Percentiles rank a stretch among this genome's conserved stretches.
These are phyloP conservation scores for Chloropsis cyanopogon DNA, from an alignment of 2,113 vertebrate species.

Conservation along the genomic window DNA sequence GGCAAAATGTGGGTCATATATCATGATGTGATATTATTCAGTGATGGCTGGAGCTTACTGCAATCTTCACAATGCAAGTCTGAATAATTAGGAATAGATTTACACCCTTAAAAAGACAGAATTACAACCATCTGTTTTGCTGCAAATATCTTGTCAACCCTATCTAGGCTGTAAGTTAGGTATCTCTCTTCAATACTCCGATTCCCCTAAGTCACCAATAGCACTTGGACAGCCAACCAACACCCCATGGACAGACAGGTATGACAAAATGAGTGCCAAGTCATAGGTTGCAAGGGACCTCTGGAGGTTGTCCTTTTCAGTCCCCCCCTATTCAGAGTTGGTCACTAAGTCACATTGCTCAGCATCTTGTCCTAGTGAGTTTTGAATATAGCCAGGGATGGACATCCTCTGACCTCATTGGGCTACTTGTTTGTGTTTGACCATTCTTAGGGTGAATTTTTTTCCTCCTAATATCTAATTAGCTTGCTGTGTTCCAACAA, in stretches of 20 bases:
- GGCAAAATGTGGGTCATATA: not conserved
- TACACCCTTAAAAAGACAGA: not conserved
- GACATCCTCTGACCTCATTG: not conserved
- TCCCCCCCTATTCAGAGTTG: not conserved
- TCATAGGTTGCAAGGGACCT: not conserved
- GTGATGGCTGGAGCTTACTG: not conserved
- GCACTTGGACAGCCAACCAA: not conserved
- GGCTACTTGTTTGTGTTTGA: not conserved
- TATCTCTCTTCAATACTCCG: not conserved
- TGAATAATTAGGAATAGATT: not conserved
- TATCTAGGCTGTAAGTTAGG: not conserved
- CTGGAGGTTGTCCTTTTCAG: not conserved
- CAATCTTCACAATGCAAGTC: not conserved
- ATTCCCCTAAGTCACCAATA: not conserved
- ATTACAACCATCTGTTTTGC: not conserved
- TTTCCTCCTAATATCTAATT: not conserved
- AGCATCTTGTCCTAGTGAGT: not conserved
- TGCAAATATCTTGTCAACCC: not conserved
- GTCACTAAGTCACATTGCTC: not conserved
- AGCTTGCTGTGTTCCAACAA: not conserved
- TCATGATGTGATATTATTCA: not conserved
- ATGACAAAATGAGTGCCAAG: not conserved
- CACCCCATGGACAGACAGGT: not conserved
- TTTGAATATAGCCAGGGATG: not conserved
- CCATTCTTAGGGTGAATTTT: not conserved